Evolutionary conservation across 2,797 vertebrate species (phyloP), one percentile per base, ranked within the genome.

Genomic region (Natrix natrix): DNA sequence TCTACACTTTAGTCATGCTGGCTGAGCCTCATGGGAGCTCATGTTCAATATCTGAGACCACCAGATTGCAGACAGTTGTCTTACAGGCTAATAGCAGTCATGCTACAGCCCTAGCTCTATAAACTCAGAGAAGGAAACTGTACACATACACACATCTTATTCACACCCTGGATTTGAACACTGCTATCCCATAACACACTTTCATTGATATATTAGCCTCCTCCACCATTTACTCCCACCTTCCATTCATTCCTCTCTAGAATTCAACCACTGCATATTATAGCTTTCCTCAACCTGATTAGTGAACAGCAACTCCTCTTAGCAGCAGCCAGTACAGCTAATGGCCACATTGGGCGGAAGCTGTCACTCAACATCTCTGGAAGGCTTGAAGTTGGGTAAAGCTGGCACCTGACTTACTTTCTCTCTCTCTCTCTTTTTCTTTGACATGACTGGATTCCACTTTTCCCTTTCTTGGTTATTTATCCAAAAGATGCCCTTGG

Each of bases 401-500:
- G 37, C 74, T 78, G 74, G 74, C 20, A 48, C 8, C 37, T 11
- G 37, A 12, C 37, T 83, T 83, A 22, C 22, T 83, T 83, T 48
- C 20, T 83, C 37, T 48, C 20, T 78, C 20, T 78, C 0, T 24
- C 20, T 83, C 0, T 57, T 6, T 69, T 14, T 83, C 14, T 37
- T 74, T 74, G 37, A 22, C 37, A 43, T 43, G 20, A 16, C 17
- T 20, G 48, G 43, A 37, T 14, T 48, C 66, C 59, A n/a, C 37
- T 59, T 74, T 61, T 43, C 69, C 17, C 2, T 63, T 43, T 83
- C 20, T 22, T 69, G 17, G 14, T 63, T 24, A n/a, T 32, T 61
- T 93, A 89, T 24, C 87, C 59, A 48, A 32, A 55, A 93, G 32
- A 61, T 48, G 69, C 26, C 93, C 87, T 91, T 91, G 93, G 54